phyloP scores from a whole-genome alignment of 2,888 invertebrate species.

The Chorisops tibialis region DNA sequence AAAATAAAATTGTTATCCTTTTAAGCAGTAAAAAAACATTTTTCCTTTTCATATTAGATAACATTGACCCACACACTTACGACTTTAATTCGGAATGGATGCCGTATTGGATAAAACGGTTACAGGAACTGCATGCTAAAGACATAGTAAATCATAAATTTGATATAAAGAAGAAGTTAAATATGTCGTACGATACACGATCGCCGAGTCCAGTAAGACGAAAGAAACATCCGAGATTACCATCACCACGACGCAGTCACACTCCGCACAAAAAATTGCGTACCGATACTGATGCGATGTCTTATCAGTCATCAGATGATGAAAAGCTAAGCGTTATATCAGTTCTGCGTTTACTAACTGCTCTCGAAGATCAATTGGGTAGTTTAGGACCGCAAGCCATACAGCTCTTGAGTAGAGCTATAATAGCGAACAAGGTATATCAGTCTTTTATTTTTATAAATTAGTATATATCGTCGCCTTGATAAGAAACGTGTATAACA shows the following conservation, averaged over 20 bases:
- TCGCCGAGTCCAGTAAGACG: conserved; percentile 29
- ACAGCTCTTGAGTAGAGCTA: conserved; percentile 29
- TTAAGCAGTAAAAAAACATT: too few species aligned
- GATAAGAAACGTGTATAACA: too few species aligned
- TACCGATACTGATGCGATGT: neutral
- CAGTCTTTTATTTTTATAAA: neutral
- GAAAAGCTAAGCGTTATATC: conserved; percentile 29
- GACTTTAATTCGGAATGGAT: conserved; percentile 33
- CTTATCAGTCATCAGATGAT: neutral
- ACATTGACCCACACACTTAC: conserved; percentile 29
- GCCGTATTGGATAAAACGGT: conserved; percentile 26
- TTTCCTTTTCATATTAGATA: conserved; percentile 20
- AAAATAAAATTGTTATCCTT: too few species aligned
- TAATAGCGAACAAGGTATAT: conserved; percentile 33
- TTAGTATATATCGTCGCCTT: neutral
- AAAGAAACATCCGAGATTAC: conserved; percentile 6
- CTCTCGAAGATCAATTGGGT: conserved; percentile 33
- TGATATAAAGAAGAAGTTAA: conserved; percentile 27
- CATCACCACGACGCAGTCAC: neutral
- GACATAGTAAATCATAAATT: conserved; percentile 28
- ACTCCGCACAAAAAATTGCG: neutral
- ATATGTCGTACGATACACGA: conserved; percentile 26
- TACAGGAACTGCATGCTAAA: conserved; percentile 26
- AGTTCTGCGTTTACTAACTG: conserved; percentile 29
- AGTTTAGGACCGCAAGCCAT: conserved; percentile 33